Evolutionary conservation across 2,797 vertebrate genomes (phyloP).

Genomic region (Taenioides sp.): DNA sequence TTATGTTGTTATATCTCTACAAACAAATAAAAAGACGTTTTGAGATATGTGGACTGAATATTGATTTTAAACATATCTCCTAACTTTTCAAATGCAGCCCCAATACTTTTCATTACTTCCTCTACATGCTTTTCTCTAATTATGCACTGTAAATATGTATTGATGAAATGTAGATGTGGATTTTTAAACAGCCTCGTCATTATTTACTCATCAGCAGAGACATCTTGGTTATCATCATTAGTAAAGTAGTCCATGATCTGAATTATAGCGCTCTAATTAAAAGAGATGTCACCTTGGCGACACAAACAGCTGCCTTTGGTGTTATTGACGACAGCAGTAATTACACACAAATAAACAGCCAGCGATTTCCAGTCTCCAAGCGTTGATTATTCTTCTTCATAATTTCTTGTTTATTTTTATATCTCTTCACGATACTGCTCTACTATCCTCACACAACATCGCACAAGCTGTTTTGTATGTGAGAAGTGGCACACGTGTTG

Average conservation of each 20-base stretch:
- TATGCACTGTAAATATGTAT: background rate
- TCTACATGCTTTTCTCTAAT: background rate
- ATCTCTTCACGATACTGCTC: background rate
- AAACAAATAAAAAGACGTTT: too few species aligned
- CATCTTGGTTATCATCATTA: background rate
- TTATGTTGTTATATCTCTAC: too few species aligned
- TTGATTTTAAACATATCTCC: too few species aligned
- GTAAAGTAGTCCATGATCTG: background rate
- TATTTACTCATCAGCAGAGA: background rate
- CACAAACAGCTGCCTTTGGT: slow-evolving; percentile 5
- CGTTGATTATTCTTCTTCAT: background rate
- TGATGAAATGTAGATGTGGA: background rate
- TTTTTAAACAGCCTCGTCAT: background rate
- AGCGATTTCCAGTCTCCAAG: background rate
- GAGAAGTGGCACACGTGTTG: background rate
- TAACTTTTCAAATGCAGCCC: too few species aligned
- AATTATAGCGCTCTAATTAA: background rate
- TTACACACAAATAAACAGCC: slow-evolving; percentile 13
- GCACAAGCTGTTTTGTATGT: background rate
- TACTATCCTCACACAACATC: background rate
- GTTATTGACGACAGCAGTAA: slow-evolving; percentile 3
- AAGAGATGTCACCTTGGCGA: slow-evolving; percentile 9
- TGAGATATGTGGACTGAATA: too few species aligned
- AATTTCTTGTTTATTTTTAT: background rate
- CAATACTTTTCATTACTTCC: background rate